Base-by-base conservation (phyloP, 2,888 invertebrate genomes). In the Mellilla xanthometata region DNA sequence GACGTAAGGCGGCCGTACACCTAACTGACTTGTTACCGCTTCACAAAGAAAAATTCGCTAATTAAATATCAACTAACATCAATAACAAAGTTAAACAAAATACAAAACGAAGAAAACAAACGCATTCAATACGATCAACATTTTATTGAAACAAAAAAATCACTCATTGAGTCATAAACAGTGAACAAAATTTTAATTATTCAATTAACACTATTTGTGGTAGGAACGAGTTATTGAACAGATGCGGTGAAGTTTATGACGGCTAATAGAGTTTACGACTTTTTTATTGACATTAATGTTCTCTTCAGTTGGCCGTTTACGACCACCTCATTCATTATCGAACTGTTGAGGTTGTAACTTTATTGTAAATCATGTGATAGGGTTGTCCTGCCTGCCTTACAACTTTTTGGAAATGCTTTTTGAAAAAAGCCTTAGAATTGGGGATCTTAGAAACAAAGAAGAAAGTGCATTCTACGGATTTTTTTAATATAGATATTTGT, bases 261-360 rank as follows among this genome's bases (percentile, higher is more conserved):
- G 72, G 73, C 81, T 86, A 88, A 88, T 89, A 87, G 86, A 80
- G 73, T 86, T 88, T 88, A 89, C 87, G 75, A 85, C 72, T 81
- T 85, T 87, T 89, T 88, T 88, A 89, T 89, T 89, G 88, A 87
- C 86, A 81, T 83, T 87, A 86, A 88, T 89, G 88, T 85, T 81
- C 87, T 80, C 79, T 79, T 80, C 77, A 84, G 76, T 84, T 78
- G 73, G 65, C 60, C 87, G 84, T 85, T 88, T 86, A 87, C 81
- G 80, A 84, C 73, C 81, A 68, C 53, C 86, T 86, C 87, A 78
- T 88, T 88, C 85, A 86, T 87, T 87, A 89, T 81, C 84, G 80
- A 87, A 85, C 80, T 74, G 72, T 65, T 68, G 75, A 82, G 88
- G 86, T 86, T 86, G 79, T 70, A 82, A 79, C 81, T 80, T 78